Evolutionary conservation across 1,140 invertebrate species (phyloP).

Genomic region (Zaprionus gabonicus): DNA sequence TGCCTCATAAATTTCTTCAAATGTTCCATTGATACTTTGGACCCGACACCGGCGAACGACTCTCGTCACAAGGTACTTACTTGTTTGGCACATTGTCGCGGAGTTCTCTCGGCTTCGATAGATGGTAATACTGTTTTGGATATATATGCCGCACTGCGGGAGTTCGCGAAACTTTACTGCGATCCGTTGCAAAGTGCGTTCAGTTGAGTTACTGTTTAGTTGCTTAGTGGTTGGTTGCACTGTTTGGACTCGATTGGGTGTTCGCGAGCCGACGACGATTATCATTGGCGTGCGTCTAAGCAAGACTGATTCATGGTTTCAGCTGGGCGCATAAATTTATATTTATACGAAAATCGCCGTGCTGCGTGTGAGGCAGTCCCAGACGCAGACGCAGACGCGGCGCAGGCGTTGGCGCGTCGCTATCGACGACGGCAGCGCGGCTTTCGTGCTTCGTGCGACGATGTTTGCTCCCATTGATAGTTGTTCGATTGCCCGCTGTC

Average conservation of each 20-base stretch:
- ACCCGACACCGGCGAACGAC: background rate
- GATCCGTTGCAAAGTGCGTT: background rate
- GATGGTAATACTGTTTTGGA: slow-evolving; percentile 1
- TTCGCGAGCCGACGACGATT: slow-evolving; percentile 68
- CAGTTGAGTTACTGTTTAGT: background rate
- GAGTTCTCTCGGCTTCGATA: background rate
- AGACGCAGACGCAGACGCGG: slow-evolving; percentile 20
- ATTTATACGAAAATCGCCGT: slow-evolving; percentile 75
- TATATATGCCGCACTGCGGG: background rate
- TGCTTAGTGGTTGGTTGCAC: background rate
- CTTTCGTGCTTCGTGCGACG: background rate
- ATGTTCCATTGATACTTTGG: slow-evolving; percentile 3
- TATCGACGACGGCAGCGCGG: background rate
- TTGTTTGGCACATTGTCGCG: slow-evolving; percentile 56
- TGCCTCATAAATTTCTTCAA: slow-evolving; percentile 24
- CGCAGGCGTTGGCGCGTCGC: slow-evolving; percentile 14
- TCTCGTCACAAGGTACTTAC: slow-evolving; percentile 52
- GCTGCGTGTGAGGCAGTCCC: slow-evolving; percentile 61
- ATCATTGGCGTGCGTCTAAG: slow-evolving; percentile 78
- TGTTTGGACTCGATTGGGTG: slow-evolving; percentile 14
- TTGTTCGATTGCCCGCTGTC: slow-evolving; percentile 23
- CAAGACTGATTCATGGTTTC: slow-evolving; percentile 76
- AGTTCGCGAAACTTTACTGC: background rate
- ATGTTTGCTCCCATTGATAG: slow-evolving; percentile 27
- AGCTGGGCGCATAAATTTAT: slow-evolving; percentile 73